A percentile compares a stretch with the other conserved stretches of the same genome.
phyloP scores from a whole-genome alignment of 2,113 vertebrate genomes.

The Chlorodrepanis virens region DNA sequence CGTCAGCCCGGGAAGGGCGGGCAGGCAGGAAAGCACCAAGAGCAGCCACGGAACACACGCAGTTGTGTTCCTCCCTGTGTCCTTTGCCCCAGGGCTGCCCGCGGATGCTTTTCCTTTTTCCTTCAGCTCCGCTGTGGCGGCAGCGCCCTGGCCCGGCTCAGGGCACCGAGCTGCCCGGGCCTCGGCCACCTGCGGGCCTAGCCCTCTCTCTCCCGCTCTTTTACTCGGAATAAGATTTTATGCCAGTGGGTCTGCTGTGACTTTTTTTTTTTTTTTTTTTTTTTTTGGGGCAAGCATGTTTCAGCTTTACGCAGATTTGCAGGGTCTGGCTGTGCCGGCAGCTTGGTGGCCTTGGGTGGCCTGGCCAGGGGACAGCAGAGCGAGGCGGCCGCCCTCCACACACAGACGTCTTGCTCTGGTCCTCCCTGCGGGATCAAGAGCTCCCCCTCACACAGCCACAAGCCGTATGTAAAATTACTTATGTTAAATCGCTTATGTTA shows the following conservation, averaged over 20 bases:
- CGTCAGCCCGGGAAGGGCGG: neutral
- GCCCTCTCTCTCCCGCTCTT: neutral
- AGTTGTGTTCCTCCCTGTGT: neutral
- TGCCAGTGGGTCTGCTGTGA: neutral
- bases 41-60: rapidly evolving
- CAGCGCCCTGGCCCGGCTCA: rapidly evolving
- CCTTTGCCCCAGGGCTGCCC: neutral
- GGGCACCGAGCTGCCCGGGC: neutral
- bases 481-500: neutral
- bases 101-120: neutral
- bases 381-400: neutral
- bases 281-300: neutral
- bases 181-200: neutral
- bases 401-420: neutral
- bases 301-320: neutral
- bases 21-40: neutral
- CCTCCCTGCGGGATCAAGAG: rapidly evolving
- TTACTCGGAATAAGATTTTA: neutral
- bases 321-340: neutral
- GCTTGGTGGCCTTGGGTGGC: neutral
- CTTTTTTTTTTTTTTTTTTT: neutral
- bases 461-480: neutral
- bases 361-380: neutral
- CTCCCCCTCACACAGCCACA: rapidly evolving
- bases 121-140: neutral